Percentiles rank a stretch among this genome's conserved stretches.
These are phyloP conservation scores for Aythya baeri DNA, from an alignment of 2,113 vertebrate genomes.

Conservation along the genomic window DNA sequence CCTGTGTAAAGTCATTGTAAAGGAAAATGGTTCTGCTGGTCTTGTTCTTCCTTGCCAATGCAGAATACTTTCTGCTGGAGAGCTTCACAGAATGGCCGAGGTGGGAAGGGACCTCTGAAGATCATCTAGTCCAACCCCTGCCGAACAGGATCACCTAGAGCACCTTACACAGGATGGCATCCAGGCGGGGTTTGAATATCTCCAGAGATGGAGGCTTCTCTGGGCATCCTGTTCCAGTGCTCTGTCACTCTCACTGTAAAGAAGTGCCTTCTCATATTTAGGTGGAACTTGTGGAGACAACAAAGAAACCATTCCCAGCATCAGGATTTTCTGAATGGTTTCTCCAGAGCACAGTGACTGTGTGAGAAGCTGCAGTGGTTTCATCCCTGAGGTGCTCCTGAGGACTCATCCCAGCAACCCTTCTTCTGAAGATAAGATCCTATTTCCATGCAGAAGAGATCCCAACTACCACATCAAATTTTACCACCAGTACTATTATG, in stretches of 20 bases:
- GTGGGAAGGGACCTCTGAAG: no score
- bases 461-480: neutral
- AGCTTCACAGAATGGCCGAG: neutral
- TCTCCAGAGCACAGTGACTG: neutral
- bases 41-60: neutral
- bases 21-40: neutral
- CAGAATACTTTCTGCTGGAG: neutral
- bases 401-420: neutral
- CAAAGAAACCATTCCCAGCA: neutral
- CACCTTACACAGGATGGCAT: no score
- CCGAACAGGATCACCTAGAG: no score
- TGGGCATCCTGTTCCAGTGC: no score
- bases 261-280: no score
- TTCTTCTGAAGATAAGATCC: neutral
- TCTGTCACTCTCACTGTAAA: no score
- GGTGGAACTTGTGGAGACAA: neutral
- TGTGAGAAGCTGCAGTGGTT: fast-evolving
- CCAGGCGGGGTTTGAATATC: no score
- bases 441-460: neutral
- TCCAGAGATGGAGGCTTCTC: no score
- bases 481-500: neutral
- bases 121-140: no score
- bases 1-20: neutral
- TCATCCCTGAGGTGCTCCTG: neutral
- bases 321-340: neutral